These are phyloP conservation scores for Macquaria australasica DNA, from an alignment of 2,113 vertebrate species.

Conservation along the genomic window DNA sequence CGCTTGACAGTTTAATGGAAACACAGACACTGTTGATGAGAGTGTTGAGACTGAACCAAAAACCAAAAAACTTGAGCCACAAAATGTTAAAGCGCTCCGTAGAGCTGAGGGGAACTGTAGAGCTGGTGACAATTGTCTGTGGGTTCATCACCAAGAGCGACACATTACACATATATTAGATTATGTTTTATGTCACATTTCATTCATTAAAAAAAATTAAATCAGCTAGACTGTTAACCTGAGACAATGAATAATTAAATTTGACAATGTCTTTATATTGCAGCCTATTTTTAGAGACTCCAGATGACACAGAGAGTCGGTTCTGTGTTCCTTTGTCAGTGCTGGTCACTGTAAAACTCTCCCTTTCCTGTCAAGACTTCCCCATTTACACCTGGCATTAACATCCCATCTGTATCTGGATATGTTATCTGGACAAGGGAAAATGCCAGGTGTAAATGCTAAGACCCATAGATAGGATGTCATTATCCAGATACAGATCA, in stretches of 20 bases:
- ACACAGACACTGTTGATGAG: neutral
- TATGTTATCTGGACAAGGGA: too few species aligned
- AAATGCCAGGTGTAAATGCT: too few species aligned
- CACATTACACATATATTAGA: neutral
- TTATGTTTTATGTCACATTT: neutral
- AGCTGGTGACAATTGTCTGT: too few species aligned
- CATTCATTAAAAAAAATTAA: too few species aligned
- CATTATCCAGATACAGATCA: too few species aligned
- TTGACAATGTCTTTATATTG: neutral
- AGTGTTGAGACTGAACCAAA: neutral
- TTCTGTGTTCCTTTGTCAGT: neutral
- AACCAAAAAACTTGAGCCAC: neutral
- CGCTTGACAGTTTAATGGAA: too few species aligned
- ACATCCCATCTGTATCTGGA: too few species aligned
- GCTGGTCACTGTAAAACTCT: neutral
- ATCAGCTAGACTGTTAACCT: neutral
- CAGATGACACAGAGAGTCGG: neutral
- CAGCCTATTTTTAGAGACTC: neutral
- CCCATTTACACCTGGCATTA: too few species aligned
- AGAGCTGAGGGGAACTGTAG: too few species aligned
- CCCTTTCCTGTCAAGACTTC: neutral
- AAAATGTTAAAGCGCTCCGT: too few species aligned
- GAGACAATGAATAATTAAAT: neutral
- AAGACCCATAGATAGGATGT: too few species aligned
- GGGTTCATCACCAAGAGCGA: neutral